Percentiles rank a stretch among this genome's conserved stretches.
These are phyloP conservation scores for Pipistrellus nathusii DNA, from an alignment of 2,797 vertebrate species.

Conservation along the genomic window DNA sequence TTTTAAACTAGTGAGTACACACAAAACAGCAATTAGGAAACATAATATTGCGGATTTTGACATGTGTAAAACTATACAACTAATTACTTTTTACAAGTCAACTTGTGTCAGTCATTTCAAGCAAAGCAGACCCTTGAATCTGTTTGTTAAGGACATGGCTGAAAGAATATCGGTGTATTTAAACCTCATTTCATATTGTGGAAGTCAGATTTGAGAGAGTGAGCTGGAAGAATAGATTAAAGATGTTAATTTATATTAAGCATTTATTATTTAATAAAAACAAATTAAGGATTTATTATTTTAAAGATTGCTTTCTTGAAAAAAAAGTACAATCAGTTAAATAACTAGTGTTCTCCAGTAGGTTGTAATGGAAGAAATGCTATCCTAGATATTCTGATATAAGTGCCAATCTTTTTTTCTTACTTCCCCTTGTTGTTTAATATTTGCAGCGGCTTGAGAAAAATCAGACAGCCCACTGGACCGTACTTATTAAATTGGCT, in stretches of 20 bases:
- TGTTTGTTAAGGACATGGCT: constrained; percentile 53
- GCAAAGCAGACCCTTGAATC: constrained; percentile 62
- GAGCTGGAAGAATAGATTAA: constrained; percentile 15
- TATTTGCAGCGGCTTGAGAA: neutral
- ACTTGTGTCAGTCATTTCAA: constrained; percentile 74
- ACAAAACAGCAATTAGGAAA: constrained; percentile 85
- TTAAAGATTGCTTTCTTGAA: neutral
- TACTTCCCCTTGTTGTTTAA: neutral
- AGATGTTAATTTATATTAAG: constrained; percentile 54
- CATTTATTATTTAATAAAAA: neutral
- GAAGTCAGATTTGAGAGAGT: constrained; percentile 45
- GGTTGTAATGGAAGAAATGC: neutral
- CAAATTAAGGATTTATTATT: neutral
- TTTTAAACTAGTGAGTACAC: constrained; percentile 84
- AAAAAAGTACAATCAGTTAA: neutral
- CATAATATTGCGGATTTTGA: constrained; percentile 79
- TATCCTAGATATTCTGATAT: neutral
- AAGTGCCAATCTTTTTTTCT: neutral
- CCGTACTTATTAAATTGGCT: neutral
- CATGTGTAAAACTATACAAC: constrained; percentile 84
- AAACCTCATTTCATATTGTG: constrained; percentile 50
- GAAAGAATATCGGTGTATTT: constrained; percentile 54
- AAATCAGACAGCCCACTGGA: neutral
- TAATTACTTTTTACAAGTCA: constrained; percentile 81
- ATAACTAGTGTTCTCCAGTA: neutral